These are phyloP conservation scores for Sylvietta virens DNA, from an alignment of 2,113 vertebrate species.

Conservation along the genomic window DNA sequence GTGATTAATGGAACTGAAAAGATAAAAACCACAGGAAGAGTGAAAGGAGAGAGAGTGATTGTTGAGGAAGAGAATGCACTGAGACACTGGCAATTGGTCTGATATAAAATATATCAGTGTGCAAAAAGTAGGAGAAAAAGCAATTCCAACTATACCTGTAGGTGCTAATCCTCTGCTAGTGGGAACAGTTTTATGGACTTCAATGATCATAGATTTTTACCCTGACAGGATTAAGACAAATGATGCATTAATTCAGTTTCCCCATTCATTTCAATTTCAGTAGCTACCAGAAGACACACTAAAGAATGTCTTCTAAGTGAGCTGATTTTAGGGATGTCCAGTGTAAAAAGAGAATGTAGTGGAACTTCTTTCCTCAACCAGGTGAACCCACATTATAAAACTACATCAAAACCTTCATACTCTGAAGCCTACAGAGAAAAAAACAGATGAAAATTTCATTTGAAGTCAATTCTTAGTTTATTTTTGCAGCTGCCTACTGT, in stretches of 20 bases:
- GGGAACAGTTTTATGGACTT: not conserved
- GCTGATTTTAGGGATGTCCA: not conserved
- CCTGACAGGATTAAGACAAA: not conserved
- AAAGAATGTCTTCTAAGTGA: not conserved
- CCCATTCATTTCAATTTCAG: not conserved
- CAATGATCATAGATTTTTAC: not conserved
- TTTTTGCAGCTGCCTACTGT: not conserved
- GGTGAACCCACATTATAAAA: not conserved
- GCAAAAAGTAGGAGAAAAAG: not conserved
- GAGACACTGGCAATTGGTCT: not conserved
- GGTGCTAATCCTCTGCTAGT: not conserved
- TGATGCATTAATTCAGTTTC: not conserved
- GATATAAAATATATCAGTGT: not conserved
- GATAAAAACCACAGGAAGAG: not conserved
- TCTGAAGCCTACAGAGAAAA: not conserved
- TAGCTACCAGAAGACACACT: not conserved
- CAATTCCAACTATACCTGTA: not conserved
- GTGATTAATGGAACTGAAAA: not conserved
- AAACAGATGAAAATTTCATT: not conserved
- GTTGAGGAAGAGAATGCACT: not conserved
- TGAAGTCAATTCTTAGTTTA: not conserved
- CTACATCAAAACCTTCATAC: not conserved
- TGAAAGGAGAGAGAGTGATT: not conserved
- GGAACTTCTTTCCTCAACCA: not conserved
- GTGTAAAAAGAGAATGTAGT: not conserved